Percentiles rank a stretch among this genome's conserved stretches.
Conservation (phyloP, 2,888 invertebrate genomes). For the Drosophila emarginata region DNA sequence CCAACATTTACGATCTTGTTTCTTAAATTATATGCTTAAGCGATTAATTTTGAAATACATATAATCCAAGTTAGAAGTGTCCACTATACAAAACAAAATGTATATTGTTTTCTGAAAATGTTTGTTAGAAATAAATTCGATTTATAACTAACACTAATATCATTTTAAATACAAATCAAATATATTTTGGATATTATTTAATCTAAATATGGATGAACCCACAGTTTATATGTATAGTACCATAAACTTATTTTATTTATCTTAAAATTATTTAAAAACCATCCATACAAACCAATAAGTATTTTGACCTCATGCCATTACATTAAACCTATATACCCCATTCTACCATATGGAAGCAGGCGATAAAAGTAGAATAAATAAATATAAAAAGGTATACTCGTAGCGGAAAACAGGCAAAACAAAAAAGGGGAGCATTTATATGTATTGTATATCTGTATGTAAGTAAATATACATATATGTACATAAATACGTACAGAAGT, state of each 20-base stretch:
- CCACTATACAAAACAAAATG: too few species aligned
- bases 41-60: too few species aligned
- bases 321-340: conserved; percentile 14
- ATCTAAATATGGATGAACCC: too few species aligned
- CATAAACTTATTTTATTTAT: background rate
- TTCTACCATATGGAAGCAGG: conserved; percentile 58
- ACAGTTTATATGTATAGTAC: too few species aligned
- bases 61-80: too few species aligned
- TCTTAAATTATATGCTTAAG: too few species aligned
- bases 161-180: too few species aligned
- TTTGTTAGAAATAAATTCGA: too few species aligned
- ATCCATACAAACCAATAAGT: background rate
- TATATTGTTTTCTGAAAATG: too few species aligned
- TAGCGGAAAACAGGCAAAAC: background rate
- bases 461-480: background rate
- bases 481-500: conserved; percentile 25
- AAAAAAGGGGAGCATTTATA: conserved; percentile 48
- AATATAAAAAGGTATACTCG: conserved; percentile 40
- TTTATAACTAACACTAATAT: too few species aligned
- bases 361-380: conserved; percentile 51
- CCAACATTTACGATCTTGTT: too few species aligned
- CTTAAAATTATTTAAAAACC: background rate
- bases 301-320: background rate
- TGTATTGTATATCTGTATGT: conserved; percentile 47
- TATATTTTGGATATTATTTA: too few species aligned